phyloP scores from a whole-genome alignment of 2,797 vertebrate species.

The Xenopus petersii region DNA sequence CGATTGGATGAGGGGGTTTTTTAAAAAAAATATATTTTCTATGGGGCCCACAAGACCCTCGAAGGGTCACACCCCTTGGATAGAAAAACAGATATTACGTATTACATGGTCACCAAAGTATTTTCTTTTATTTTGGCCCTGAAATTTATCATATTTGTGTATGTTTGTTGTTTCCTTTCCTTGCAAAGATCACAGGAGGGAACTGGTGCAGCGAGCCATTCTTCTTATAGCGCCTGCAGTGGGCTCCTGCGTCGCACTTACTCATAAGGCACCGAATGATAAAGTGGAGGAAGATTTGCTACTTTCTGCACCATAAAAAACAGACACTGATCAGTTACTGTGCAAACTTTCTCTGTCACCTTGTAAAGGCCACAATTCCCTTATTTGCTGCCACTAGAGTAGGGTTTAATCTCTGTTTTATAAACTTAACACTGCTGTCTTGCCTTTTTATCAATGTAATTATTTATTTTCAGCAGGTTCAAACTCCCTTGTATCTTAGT shows the following conservation, averaged over 20 bases:
- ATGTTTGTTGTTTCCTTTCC: constrained; percentile 29
- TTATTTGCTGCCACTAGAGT: background rate
- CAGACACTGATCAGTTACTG: constrained; percentile 21
- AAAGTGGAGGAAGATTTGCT: constrained; percentile 13
- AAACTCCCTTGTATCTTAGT: too few relatives aligned
- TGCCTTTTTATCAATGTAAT: too few relatives aligned
- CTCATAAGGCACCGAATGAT: constrained; percentile 39
- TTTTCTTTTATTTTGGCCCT: background rate
- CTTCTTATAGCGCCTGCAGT: constrained; percentile 40
- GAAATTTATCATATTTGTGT: background rate
- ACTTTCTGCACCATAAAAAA: constrained; percentile 28
- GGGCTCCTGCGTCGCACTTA: constrained; percentile 38
- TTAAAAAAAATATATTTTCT: too few relatives aligned
- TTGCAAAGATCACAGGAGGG: constrained; percentile 31
- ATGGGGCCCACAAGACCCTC: too few relatives aligned
- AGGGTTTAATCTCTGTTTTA: too few relatives aligned
- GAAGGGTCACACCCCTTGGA: too few relatives aligned
- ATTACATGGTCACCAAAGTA: background rate
- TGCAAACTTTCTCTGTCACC: constrained; percentile 20
- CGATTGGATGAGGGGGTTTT: too few relatives aligned
- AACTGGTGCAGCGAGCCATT: constrained; percentile 33
- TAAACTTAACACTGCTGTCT: too few relatives aligned
- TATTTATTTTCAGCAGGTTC: too few relatives aligned
- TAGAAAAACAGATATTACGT: too few relatives aligned
- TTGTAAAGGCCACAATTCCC: background rate